A percentile compares a stretch with the other conserved stretches of the same genome.
Conservation (phyloP, 2,888 invertebrate species). For the Diogma glabrata region DNA sequence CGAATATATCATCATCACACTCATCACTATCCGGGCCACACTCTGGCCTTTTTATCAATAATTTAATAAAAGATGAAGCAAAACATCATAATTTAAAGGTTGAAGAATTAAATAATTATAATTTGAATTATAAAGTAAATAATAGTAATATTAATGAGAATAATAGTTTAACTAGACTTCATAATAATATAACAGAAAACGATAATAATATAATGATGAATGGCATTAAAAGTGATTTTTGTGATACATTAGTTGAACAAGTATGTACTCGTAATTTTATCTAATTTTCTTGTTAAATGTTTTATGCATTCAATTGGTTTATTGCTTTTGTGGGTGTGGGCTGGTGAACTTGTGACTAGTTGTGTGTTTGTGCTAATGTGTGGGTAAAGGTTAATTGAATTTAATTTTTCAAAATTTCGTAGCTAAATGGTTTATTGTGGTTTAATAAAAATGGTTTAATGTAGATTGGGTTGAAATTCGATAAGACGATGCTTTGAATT, state of each 20-base stretch:
- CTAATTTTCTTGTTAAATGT: too few species aligned
- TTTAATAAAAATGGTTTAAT: too few species aligned
- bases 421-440: too few species aligned
- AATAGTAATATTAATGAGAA: slow-evolving; percentile 16
- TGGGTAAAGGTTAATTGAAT: too few species aligned
- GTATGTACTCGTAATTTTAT: too few species aligned
- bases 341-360: too few species aligned
- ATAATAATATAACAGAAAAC: slow-evolving; percentile 15
- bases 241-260: slow-evolving; percentile 37
- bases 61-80: slow-evolving; percentile 20
- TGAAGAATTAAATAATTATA: slow-evolving; percentile 36
- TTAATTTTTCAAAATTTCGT: too few species aligned
- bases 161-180: slow-evolving; percentile 11
- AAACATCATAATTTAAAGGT: slow-evolving; percentile 34
- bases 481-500: too few species aligned
- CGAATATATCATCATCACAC: neutral
- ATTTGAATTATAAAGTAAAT: slow-evolving; percentile 17
- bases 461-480: too few species aligned
- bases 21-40: slow-evolving; percentile 27
- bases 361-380: too few species aligned
- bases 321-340: too few species aligned
- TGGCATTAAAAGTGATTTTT: slow-evolving; percentile 34
- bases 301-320: too few species aligned
- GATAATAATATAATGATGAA: slow-evolving; percentile 26
- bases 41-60: slow-evolving; percentile 33